These are phyloP conservation scores for Pseudois nayaur DNA, from an alignment of 2,113 vertebrate species.

Conservation along the genomic window DNA sequence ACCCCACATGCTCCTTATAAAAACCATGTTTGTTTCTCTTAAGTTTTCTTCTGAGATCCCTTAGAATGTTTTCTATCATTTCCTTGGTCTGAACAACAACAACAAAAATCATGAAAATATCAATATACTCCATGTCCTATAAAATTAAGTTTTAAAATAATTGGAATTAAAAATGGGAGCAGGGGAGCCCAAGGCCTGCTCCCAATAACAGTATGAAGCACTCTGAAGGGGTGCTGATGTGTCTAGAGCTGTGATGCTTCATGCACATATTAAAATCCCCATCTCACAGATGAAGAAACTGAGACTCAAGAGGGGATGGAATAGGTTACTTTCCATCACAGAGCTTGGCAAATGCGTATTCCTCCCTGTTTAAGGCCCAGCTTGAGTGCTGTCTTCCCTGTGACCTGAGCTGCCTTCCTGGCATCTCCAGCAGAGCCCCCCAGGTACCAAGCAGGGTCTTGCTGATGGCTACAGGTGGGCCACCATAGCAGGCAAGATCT, in stretches of 20 bases:
- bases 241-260: background rate
- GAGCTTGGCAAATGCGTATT: background rate
- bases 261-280: background rate
- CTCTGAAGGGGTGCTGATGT: background rate
- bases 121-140: background rate
- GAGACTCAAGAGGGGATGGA: background rate
- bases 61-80: background rate
- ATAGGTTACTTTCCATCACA: background rate
- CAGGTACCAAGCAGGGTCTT: background rate
- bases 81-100: background rate
- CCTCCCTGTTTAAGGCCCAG: background rate
- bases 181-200: background rate
- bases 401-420: background rate
- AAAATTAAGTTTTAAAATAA: conserved; percentile 12
- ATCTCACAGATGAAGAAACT: background rate
- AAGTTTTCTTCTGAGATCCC: background rate
- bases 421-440: background rate
- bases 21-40: background rate
- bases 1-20: background rate
- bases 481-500: background rate
- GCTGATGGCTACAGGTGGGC: background rate
- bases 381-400: background rate
- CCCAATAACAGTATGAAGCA: background rate
- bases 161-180: background rate
- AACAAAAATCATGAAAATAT: background rate